Evolutionary conservation across 2,888 invertebrate species (phyloP), one percentile per base, ranked within the genome.

Genomic region (Chydorus sphaericus): DNA sequence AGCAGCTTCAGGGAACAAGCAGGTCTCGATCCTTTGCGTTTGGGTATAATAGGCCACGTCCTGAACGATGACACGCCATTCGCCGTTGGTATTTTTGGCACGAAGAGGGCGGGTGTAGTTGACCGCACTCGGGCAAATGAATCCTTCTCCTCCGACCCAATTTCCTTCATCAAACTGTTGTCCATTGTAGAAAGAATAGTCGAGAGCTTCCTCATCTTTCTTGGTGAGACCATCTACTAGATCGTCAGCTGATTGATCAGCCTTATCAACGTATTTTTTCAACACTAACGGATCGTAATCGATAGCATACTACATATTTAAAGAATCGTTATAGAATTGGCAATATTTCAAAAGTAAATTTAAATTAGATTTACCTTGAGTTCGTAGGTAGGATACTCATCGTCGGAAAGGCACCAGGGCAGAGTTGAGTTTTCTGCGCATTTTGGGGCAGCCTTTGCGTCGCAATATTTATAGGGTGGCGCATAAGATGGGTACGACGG

Each of bases 61-160:
- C 58, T 62, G 63, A 38, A 63, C 62, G 38, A 63, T 62, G 20
- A 63, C 62, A 28, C 62, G 59, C 63, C 63, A 63, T 56, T 62
- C 59, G 38, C 63, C 63, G 36, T 62, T 60, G 18, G 59, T 59
- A 56, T 63, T 63, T 55, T 59, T 60, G 39, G 63, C 63, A n/a
- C 63, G 59, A 23, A 58, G 58, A 26, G 62, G 63, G 56, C 57
- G 61, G 29, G 59, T 58, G 55, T 63, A 62, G 26, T 52, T 48
- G 16, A 62, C 62, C 29, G 59, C 53, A 11, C 61, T 60, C 37
- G 61, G 62, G 58, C 62, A 62, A 55, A 62, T 58, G 58, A 60
- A 62, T 14, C 62, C 61, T 44, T 59, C 60, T 16, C 59, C 59
- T 54, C 61, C 61, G 23, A 54, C 56, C 60, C 61, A 61, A 54